These are phyloP conservation scores for Phallusia fumigata DNA, from an alignment of 23 tunicate species.

Conservation along the genomic window DNA sequence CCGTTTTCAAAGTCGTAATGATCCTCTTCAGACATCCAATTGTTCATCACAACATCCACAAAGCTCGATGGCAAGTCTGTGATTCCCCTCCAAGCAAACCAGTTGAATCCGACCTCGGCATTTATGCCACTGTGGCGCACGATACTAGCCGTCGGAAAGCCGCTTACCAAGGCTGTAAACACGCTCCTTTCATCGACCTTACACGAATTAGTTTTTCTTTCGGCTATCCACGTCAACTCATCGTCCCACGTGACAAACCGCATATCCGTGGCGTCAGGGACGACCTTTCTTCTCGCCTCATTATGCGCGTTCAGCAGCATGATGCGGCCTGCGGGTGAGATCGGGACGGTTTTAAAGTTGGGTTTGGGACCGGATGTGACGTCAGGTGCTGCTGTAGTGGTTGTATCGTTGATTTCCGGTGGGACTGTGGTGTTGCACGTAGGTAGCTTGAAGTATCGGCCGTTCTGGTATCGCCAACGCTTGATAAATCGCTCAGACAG, in stretches of 20 bases:
- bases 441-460: not conserved
- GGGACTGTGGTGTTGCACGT: not conserved
- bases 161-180: not conserved
- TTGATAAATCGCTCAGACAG: not conserved
- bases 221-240: constrained; percentile 76
- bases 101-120: constrained; percentile 73
- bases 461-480: not conserved
- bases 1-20: constrained; percentile 37
- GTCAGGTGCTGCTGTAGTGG: not conserved
- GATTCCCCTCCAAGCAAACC: constrained; percentile 72
- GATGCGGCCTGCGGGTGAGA: not conserved
- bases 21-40: constrained; percentile 57
- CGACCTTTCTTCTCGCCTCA: constrained; percentile 41
- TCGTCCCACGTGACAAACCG: constrained; percentile 67
- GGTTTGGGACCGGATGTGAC: not conserved
- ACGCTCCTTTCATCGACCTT: constrained; percentile 31
- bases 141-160: constrained; percentile 1
- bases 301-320: constrained; percentile 49
- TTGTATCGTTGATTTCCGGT: not conserved
- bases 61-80: constrained; percentile 45
- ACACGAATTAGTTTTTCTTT: constrained; percentile 49
- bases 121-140: constrained; percentile 36
- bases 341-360: not conserved
- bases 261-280: constrained; percentile 79
- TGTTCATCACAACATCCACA: constrained; percentile 31